Evolutionary conservation across 2,888 invertebrate genomes (phyloP), one percentile per base, ranked within the genome.

Genomic region (Phaedon cochleariae): DNA sequence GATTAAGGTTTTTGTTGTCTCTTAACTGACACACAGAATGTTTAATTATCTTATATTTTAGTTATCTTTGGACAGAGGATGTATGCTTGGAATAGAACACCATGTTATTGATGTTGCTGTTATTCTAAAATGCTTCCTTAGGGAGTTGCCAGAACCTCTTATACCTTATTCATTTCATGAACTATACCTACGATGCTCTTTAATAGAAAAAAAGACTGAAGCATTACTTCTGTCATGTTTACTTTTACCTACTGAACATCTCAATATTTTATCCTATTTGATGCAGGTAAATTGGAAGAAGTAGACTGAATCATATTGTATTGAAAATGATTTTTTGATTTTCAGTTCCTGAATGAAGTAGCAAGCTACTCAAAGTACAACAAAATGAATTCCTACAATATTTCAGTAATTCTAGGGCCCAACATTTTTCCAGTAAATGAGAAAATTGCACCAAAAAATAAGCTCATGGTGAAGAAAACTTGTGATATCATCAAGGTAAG

Each of bases 81-180:
- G 89, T 57, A 86, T 85, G 59, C 85, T 95, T 55, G 89, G 89
- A 15, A 89, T 89, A 57, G 89, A 89, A 2, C 90, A 92, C 79
- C 90, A 92, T 77, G 92, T 93, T 0, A 90, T 94, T 73, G 96
- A 97, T 84, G 90, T 95, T 15, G 94, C 95, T 1, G 93, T 91
- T 80, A 89, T 95, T 29, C 84, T 96, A 21, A 96, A 96, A 81
- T 88, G 91, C 53, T 96, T 95, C 81, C 89, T 96, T 68, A 86
- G 96, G 64, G 91, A 92, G 80, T 84, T 96, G 59, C 95, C 95
- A 0, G 94, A 95, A 75, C 94, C 96, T 0, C 84, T 96, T 18
- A 90, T 96, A 82, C 94, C 91, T 0, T 85, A 82, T 68, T 79
- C 81, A 0, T 90, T 90, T 68, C 95, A 96, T 77, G 94, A 95